Conservation (phyloP, 2,888 invertebrate genomes). For the Ferrisia virgata region DNA sequence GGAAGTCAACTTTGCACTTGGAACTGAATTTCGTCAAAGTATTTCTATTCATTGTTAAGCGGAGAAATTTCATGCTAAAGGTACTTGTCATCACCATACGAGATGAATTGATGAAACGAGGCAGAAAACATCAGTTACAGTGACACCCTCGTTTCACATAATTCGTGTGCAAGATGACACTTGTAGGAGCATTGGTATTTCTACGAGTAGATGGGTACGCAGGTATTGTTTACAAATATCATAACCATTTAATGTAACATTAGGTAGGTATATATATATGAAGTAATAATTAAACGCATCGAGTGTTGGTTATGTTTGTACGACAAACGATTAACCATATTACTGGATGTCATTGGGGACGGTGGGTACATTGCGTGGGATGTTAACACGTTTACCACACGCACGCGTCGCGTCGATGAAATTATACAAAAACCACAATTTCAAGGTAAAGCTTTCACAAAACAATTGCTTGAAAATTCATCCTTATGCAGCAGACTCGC, state of each 20-base stretch:
- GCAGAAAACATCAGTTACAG: neutral
- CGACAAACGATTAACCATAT: neutral
- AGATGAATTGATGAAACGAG: neutral
- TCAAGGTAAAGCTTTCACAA: constrained; percentile 14
- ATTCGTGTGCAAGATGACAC: neutral
- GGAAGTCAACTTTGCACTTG: neutral
- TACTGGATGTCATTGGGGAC: neutral
- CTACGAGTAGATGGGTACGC: too few species aligned
- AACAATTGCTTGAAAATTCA: neutral
- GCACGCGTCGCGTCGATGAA: neutral
- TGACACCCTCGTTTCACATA: neutral
- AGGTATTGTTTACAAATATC: constrained; percentile 8
- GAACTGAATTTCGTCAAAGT: neutral
- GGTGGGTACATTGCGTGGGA: neutral
- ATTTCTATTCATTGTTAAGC: neutral
- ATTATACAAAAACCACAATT: neutral
- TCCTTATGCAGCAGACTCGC: too few species aligned
- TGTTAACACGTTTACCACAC: neutral
- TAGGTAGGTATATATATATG: too few species aligned
- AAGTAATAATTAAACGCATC: constrained; percentile 1
- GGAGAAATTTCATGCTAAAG: neutral
- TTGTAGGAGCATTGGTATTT: neutral
- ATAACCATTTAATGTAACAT: neutral
- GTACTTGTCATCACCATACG: neutral
- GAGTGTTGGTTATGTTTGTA: too few species aligned